Evolutionary conservation across 2,113 vertebrate genomes (phyloP).

Genomic region (Notiomystis cincta): DNA sequence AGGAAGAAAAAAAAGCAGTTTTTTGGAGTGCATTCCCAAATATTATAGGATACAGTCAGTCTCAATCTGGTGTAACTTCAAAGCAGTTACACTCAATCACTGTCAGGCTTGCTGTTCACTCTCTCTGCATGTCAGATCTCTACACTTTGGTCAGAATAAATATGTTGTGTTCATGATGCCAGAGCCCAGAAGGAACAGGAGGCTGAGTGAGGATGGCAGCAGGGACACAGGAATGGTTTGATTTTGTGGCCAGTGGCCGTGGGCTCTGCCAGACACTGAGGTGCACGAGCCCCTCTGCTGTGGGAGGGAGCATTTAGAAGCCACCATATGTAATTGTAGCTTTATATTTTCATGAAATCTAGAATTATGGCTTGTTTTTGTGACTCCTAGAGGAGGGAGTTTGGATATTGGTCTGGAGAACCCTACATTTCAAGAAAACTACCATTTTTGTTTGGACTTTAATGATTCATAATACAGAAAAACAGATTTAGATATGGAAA

Average conservation of each 20-base stretch:
- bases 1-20: not conserved
- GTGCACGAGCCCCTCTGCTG: not conserved
- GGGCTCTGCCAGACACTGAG: not conserved
- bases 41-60: not conserved
- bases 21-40: not conserved
- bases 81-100: not conserved
- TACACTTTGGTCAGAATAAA: not conserved
- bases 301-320: not conserved
- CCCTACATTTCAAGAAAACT: accelerated
- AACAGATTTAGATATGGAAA: not conserved
- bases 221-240: no score
- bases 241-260: accelerated
- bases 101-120: not conserved
- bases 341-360: not conserved
- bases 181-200: not conserved
- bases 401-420: not conserved
- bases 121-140: not conserved
- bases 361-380: not conserved
- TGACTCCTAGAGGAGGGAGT: not conserved
- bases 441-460: not conserved
- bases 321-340: not conserved
- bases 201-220: not conserved
- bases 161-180: not conserved
- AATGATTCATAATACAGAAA: not conserved
- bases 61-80: not conserved